Base-by-base conservation (phyloP, 2,888 invertebrate genomes). In the Trimorus sp. region DNA sequence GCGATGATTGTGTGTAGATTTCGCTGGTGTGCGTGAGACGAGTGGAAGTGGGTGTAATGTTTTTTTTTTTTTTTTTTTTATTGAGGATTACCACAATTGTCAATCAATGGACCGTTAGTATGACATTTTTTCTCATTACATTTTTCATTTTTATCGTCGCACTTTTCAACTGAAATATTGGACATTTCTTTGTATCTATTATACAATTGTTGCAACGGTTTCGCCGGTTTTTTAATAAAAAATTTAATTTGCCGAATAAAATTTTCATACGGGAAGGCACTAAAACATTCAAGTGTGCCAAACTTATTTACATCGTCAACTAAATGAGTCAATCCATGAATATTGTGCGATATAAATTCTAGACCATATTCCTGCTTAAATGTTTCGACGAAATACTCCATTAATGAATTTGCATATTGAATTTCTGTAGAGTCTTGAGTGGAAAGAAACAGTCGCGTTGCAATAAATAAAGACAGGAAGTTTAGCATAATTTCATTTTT, bases 201-300 rank as follows among this genome's bases (percentile, higher is more conserved):
- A 54, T 15, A 15, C 11, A 54, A 8, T 16, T 54, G 54, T 26
- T 54, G 15, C 11, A 54, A 16, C 8, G 54, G 54, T 26, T 54
- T 54, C 7, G 8, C 54, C 9, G 54, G 26, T 54, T 54, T 54
- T 15, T 15, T 14, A 7, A 16, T 26, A 54, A 54, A 6, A 7
- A 8, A 7, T 54, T 54, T 54, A 6, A 54, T 54, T 7, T 26
- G 54, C 16, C 54, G n/a, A 14, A 54, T 54, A 54, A 54, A 54
- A 16, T 54, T 54, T 16, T 54, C 54, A 26, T 16, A 54, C 8
- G 54, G 54, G 26, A 54, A 54, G 15, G 54, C 54, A 15, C 54
- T 54, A 11, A 54, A 54, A 16, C 26, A 16, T 16, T 54, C 54
- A 7, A 54, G 15, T 2, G 26, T 8, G 7, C 54, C 54, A 54